Evolutionary conservation across 2,797 vertebrate species (phyloP).

Genomic region (Spinibarbus caldwelli): DNA sequence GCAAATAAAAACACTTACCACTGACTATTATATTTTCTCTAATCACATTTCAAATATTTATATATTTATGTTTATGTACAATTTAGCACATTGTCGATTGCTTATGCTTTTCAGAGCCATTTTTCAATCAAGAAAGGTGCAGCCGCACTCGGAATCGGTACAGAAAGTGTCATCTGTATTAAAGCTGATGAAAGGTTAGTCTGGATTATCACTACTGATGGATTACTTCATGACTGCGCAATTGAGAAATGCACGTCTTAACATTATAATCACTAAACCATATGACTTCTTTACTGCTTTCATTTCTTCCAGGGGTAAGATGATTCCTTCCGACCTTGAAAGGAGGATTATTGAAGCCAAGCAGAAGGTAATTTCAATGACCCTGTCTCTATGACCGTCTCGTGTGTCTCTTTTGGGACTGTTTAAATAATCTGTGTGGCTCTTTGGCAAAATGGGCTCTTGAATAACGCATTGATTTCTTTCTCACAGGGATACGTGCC

Average conservation of each 20-base stretch:
- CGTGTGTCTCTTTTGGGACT: background rate
- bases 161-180: conserved; percentile 98
- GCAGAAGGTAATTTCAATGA: conserved; percentile 83
- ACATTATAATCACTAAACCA: conserved; percentile 45
- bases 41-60: background rate
- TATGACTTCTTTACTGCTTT: conserved; percentile 50
- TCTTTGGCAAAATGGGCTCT: background rate
- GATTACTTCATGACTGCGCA: too few species aligned
- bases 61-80: background rate
- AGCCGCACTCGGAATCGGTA: conserved; percentile 95
- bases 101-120: conserved; percentile 86
- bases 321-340: conserved; percentile 97
- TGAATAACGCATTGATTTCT: background rate
- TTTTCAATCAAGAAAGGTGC: conserved; percentile 99
- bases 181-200: conserved; percentile 93
- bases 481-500: conserved; percentile 88
- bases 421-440: conserved; percentile 15
- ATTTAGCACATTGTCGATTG: background rate
- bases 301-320: conserved; percentile 85
- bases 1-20: background rate
- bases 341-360: conserved; percentile 94
- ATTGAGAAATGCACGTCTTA: too few species aligned
- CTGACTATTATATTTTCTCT: background rate
- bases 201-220: conserved; percentile 30
- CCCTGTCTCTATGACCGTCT: conserved; percentile 2